These are phyloP conservation scores for Periophthalmus magnuspinnatus DNA, from an alignment of 2,797 vertebrate genomes.

Conservation along the genomic window DNA sequence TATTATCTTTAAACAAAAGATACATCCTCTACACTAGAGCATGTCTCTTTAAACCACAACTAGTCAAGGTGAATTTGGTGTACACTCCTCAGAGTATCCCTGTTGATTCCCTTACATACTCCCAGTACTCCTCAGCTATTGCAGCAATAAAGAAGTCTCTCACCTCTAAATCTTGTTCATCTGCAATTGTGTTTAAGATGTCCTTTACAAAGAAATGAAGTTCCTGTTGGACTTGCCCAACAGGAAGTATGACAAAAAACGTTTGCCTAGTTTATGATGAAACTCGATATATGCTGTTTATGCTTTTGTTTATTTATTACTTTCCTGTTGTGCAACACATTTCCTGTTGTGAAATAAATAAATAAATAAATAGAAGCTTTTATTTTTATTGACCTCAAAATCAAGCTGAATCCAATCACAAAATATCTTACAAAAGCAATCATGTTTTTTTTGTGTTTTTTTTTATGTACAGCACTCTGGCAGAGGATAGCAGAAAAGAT, in stretches of 20 bases:
- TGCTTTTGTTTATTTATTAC: too few relatives aligned
- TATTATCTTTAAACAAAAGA: too few relatives aligned
- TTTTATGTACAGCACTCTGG: too few relatives aligned
- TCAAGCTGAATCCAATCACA: too few relatives aligned
- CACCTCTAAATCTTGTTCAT: neutral
- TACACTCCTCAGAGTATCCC: neutral
- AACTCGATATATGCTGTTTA: too few relatives aligned
- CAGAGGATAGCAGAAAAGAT: too few relatives aligned
- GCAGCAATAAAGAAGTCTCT: neutral
- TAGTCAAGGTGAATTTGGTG: neutral
- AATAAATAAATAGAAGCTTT: too few relatives aligned
- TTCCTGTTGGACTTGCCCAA: neutral
- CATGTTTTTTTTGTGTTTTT: too few relatives aligned
- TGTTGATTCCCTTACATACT: neutral
- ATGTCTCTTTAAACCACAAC: neutral
- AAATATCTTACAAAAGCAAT: too few relatives aligned
- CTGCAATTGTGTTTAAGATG: neutral
- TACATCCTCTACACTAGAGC: neutral
- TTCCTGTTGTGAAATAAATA: too few relatives aligned
- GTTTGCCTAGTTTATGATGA: neutral
- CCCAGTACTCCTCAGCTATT: neutral
- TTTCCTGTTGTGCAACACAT: neutral
- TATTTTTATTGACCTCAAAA: too few relatives aligned
- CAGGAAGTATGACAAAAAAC: neutral
- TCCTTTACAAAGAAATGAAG: neutral